Base-by-base conservation (phyloP, 1,140 invertebrate genomes). In the Triops cancriformis region DNA sequence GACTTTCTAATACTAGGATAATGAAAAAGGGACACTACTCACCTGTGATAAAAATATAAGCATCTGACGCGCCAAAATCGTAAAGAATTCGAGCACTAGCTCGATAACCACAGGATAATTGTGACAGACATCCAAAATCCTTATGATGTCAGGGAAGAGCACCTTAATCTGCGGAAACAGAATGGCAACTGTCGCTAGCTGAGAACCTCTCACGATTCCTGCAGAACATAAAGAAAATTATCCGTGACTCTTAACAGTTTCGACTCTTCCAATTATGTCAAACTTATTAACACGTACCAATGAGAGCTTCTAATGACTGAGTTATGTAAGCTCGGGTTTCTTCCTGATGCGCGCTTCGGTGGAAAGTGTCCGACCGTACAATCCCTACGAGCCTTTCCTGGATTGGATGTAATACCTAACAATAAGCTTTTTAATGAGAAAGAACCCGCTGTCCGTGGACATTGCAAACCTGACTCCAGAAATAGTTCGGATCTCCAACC, bases 81-180 rank as follows among this genome's bases (percentile, higher is more conserved):
- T 88, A 79, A 93, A 90, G 3, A 95, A 84, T 82, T 94, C 91
- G 73, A 96, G 84, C 76, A 93, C 89, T 14, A 93, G 85, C 81
- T 93, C 88, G 26, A 95, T 91, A 76, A 96, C 88, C 77, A 91
- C 88, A 74, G 91, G 90, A 85, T 93, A 94, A 85, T 94, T 94
- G 84, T 93, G 91, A 82, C 93, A 95, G 3, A 92, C 89, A 18
- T 86, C 85, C 76, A 94, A 81, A 23, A 93, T 85, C 0, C 89
- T 89, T 51, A 87, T 86, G 1, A 92, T 82, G 82, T 91, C 89
- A 78, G 87, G 84, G 83, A 91, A 92, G 9, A 93, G 83, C 23
- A 87, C 84, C 76, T 89, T 84, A 45, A 92, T 82, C 82, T 91
- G 89, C 78, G 87, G 84, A 83, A 91, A 92, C 11, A 93, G 83